Evolutionary conservation across 2,797 vertebrate genomes (phyloP).

Genomic region (Buphagus erythrorhynchus): DNA sequence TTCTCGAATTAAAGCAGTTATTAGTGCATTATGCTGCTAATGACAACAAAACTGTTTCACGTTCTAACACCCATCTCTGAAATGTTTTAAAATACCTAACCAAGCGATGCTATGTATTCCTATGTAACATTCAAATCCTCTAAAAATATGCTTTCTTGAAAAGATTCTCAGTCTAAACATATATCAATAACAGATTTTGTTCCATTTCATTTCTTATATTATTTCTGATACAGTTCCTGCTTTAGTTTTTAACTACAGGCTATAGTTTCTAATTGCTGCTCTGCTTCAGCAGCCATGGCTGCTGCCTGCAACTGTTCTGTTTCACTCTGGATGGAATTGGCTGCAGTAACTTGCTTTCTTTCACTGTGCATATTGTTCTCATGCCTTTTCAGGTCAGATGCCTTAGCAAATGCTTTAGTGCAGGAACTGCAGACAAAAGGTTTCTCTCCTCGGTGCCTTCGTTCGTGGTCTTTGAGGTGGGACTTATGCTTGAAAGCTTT

Average conservation of each 20-base stretch:
- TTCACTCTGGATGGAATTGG: constrained; percentile 92
- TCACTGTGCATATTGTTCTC: constrained; percentile 98
- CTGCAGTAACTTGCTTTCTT: constrained; percentile 89
- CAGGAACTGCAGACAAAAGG: constrained; percentile 97
- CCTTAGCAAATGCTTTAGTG: constrained; percentile 98
- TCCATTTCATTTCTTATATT: background rate
- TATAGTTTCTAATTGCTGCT: constrained; percentile 92
- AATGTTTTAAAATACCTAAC: constrained; percentile 38
- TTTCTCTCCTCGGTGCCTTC: constrained; percentile 94
- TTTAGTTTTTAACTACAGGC: constrained; percentile 81
- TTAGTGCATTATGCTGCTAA: constrained; percentile 24
- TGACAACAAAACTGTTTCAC: constrained; percentile 7
- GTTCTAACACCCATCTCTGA: constrained; percentile 41
- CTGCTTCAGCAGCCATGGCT: constrained; percentile 94
- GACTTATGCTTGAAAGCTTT: constrained; percentile 99
- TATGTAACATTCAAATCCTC: constrained; percentile 26
- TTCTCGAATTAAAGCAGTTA: background rate
- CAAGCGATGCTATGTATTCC: constrained; percentile 7
- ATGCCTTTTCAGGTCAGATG: constrained; percentile 96
- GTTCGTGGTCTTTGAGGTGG: constrained; percentile 97
- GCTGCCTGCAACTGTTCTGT: constrained; percentile 96
- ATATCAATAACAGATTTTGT: background rate
- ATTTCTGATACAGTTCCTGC: background rate
- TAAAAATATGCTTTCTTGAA: constrained; percentile 25
- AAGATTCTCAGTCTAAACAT: constrained; percentile 1